Evolutionary conservation across 1,140 invertebrate species (phyloP).

Genomic region (Hypsibius dujardini): DNA sequence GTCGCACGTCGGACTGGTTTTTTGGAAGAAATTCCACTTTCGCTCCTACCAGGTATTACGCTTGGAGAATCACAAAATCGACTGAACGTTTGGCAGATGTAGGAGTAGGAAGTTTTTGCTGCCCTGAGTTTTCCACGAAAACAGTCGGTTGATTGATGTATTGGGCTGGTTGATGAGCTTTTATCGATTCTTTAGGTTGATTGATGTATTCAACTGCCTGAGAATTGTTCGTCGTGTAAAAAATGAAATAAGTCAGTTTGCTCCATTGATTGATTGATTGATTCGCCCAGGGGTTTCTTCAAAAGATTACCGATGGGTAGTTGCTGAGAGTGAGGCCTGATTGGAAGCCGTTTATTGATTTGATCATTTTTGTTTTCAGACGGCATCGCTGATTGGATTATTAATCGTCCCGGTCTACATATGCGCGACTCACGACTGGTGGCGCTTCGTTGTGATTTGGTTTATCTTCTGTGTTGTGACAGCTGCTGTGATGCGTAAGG

Average conservation of each 20-base stretch:
- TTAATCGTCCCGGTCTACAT: constrained; percentile 80
- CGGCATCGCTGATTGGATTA: constrained; percentile 60
- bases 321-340: too few relatives aligned
- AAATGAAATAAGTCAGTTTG: neutral
- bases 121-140: too few relatives aligned
- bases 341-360: too few relatives aligned
- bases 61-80: too few relatives aligned
- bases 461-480: constrained; percentile 69
- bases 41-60: constrained; percentile 68
- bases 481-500: constrained; percentile 60
- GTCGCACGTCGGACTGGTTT: constrained; percentile 71
- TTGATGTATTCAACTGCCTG: constrained; percentile 16
- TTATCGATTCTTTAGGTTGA: too few relatives aligned
- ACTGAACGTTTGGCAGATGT: too few relatives aligned
- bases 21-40: constrained; percentile 85
- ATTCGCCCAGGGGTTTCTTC: too few relatives aligned
- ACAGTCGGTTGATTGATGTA: too few relatives aligned
- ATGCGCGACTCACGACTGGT: constrained; percentile 65
- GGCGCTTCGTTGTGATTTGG: constrained; percentile 82
- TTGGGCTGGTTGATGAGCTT: too few relatives aligned
- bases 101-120: too few relatives aligned
- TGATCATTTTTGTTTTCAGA: constrained; percentile 28
- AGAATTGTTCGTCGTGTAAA: constrained; percentile 21
- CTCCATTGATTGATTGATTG: too few relatives aligned
- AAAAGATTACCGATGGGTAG: too few relatives aligned